Evolutionary conservation across 2,797 vertebrate genomes (phyloP).

Genomic region (Todus mexicanus): DNA sequence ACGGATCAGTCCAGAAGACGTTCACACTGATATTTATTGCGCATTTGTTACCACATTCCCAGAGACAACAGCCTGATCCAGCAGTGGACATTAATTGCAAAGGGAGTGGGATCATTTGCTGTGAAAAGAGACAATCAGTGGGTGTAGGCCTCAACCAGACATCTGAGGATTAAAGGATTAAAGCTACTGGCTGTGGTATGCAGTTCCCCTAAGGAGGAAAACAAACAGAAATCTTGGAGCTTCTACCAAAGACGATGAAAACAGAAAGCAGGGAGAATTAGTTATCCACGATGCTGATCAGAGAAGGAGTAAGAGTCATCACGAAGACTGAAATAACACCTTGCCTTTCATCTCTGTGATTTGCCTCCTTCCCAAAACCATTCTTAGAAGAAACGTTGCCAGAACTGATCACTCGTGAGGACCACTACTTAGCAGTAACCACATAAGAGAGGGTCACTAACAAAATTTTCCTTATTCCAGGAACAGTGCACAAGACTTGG

Average conservation of each 20-base stretch:
- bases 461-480: neutral
- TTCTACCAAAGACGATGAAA: neutral
- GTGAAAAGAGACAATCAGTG: neutral
- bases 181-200: neutral
- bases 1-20: neutral
- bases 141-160: neutral
- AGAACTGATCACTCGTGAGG: neutral
- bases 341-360: neutral
- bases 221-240: neutral
- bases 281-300: neutral
- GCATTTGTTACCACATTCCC: conserved; percentile 15
- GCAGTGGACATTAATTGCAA: neutral
- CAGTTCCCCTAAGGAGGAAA: neutral
- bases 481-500: neutral
- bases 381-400: neutral
- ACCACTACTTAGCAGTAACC: neutral
- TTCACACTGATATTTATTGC: conserved; percentile 21
- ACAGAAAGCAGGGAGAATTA: neutral
- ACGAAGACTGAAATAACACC: neutral
- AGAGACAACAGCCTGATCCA: conserved; percentile 40
- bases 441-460: neutral
- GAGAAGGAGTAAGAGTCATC: neutral
- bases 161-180: conserved; percentile 14
- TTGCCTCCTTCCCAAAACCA: neutral
- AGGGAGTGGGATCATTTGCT: neutral